Percentiles rank a stretch among this genome's conserved stretches.
Evolutionary conservation across 2,888 invertebrate species (phyloP).

Genomic region (Drosophila mercatorum): DNA sequence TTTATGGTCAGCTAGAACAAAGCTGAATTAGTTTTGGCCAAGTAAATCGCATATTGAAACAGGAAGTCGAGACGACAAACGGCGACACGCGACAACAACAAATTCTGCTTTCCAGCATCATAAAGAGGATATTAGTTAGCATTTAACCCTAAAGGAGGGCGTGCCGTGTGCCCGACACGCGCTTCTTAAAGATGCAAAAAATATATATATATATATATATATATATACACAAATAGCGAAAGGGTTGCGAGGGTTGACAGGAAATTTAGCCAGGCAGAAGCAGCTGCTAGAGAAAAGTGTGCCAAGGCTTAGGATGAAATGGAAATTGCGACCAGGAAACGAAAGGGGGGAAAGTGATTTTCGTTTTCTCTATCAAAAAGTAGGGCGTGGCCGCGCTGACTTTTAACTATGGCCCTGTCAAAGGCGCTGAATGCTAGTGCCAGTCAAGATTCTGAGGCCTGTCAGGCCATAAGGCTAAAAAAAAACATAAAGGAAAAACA

Average conservation of each 20-base stretch:
- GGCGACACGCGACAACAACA: slow-evolving; percentile 52
- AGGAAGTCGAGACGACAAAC: slow-evolving; percentile 49
- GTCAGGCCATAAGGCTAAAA: slow-evolving; percentile 24
- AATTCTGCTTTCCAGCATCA: slow-evolving; percentile 54
- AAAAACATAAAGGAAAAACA: slow-evolving; percentile 1
- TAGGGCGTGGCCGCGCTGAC: slow-evolving; percentile 60
- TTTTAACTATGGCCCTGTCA: slow-evolving; percentile 62
- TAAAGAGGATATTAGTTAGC: slow-evolving; percentile 75
- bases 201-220: no score
- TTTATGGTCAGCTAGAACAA: slow-evolving; percentile 60
- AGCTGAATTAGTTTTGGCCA: slow-evolving; percentile 9
- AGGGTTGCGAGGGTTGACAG: slow-evolving; percentile 46
- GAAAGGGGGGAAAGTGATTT: slow-evolving; percentile 43
- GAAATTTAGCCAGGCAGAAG: slow-evolving; percentile 35
- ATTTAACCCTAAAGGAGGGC: slow-evolving; percentile 60
- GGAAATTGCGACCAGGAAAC: slow-evolving; percentile 44
- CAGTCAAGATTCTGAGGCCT: slow-evolving; percentile 45
- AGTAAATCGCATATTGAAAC: slow-evolving; percentile 9
- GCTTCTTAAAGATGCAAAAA: slow-evolving; percentile 66
- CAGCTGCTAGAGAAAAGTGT: slow-evolving; percentile 51
- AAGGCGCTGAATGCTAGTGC: slow-evolving; percentile 49
- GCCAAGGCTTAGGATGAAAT: slow-evolving; percentile 64
- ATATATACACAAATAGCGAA: slow-evolving; percentile 6
- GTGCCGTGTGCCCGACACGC: slow-evolving; percentile 77
- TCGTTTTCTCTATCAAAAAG: slow-evolving; percentile 3